Percentiles rank a stretch among this genome's conserved stretches.
phyloP scores from a whole-genome alignment of 2,113 vertebrate genomes.

The Riparia riparia region DNA sequence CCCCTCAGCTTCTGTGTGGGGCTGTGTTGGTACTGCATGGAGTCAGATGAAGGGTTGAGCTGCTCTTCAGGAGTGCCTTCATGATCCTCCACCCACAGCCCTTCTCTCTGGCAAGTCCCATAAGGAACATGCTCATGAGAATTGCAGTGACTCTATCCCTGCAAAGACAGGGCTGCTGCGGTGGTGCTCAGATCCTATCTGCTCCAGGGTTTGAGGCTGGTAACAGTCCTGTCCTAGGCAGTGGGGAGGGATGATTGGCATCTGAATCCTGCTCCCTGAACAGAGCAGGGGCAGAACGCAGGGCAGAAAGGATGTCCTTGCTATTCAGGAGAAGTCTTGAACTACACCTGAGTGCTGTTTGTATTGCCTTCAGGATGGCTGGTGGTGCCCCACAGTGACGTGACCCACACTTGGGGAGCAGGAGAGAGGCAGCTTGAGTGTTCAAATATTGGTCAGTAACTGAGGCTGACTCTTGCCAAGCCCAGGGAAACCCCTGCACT shows the following conservation, averaged over 20 bases:
- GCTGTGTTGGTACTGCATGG: background rate
- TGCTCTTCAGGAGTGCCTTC: background rate
- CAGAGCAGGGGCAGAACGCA: background rate
- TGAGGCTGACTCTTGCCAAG: background rate
- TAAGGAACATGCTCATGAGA: background rate
- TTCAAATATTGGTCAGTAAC: background rate
- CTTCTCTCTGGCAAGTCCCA: background rate
- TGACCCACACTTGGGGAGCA: background rate
- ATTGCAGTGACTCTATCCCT: background rate
- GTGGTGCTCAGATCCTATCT: background rate
- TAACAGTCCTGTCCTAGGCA: background rate
- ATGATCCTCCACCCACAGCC: background rate
- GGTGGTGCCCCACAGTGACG: background rate
- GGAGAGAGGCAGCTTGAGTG: background rate
- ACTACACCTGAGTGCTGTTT: background rate
- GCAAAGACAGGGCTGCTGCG: background rate
- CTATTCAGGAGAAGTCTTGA: background rate
- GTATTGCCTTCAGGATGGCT: no score
- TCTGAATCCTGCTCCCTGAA: background rate
- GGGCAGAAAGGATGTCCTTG: background rate
- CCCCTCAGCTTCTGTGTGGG: background rate
- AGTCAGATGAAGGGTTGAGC: background rate
- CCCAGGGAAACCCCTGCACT: background rate
- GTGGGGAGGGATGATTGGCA: rapidly evolving
- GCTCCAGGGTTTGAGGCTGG: background rate